These are phyloP conservation scores for Herpailurus yagouaroundi DNA, from an alignment of 2,113 vertebrate species.

Conservation along the genomic window DNA sequence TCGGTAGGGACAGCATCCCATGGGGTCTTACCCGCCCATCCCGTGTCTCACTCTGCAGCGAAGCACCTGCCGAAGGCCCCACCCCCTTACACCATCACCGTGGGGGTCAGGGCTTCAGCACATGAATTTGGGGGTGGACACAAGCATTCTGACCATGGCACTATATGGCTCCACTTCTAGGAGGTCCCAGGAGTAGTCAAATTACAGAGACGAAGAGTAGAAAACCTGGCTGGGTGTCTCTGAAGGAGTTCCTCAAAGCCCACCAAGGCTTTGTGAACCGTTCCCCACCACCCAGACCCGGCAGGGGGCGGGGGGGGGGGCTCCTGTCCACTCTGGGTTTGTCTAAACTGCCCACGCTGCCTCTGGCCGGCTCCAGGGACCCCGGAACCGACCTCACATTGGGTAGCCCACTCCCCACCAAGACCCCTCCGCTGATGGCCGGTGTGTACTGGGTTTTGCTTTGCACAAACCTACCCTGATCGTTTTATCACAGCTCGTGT, in stretches of 20 bases:
- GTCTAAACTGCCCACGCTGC: not conserved
- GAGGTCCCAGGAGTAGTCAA: not conserved
- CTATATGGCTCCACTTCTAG: not conserved
- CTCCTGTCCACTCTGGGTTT: too few species aligned
- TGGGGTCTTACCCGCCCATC: not conserved
- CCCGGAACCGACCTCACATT: not conserved
- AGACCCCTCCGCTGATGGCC: not conserved
- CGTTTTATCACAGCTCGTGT: not conserved
- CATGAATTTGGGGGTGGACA: not conserved
- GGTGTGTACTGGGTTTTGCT: accelerated
- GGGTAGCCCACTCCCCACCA: too few species aligned
- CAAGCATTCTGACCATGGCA: not conserved
- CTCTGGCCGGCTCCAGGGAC: not conserved
- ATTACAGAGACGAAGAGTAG: not conserved
- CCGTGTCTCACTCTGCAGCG: not conserved
- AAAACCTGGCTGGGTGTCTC: not conserved
- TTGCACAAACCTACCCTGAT: not conserved
- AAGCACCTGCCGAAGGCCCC: not conserved
- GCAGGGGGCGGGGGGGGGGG: too few species aligned
- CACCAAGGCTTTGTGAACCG: not conserved
- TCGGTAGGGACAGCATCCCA: not conserved
- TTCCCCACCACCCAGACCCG: not conserved
- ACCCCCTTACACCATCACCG: not conserved
- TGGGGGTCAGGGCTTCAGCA: not conserved
- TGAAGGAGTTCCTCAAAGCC: not conserved